Base-by-base conservation (phyloP, 2,113 vertebrate species). In the Symphodus melops region DNA sequence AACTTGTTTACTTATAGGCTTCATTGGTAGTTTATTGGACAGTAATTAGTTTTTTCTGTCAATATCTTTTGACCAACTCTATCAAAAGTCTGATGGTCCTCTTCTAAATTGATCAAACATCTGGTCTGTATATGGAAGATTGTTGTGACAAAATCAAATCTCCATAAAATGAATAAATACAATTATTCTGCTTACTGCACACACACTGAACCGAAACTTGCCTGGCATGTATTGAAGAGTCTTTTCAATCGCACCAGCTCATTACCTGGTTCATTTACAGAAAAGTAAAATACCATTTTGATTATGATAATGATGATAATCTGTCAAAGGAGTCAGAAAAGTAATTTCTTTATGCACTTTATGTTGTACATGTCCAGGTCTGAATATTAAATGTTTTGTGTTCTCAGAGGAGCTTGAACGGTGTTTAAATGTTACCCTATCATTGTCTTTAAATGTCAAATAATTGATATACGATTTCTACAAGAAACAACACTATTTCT, bases 281-380 rank as follows among this genome's bases (percentile, higher is more conserved):
- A 33, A 33, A 33, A 33, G 28, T 33, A 33, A 33, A 33, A 33
- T 5, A 33, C 28, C 28, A 33, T 5, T 33, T 33, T 33, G 4
- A 5, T 3, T 3, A 33, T 33, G 28, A 33, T 33, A 33, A 33
- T 5, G 4, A 39, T 61, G 75, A 60, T 63, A 49, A 36, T 49
- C 42, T 44, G 54, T 36, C 58, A n/a, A 36, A 65, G 61, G 58
- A 68, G 25, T 17, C 2, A 57, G 44, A 23, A 56, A 74, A 75
- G 51, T 20, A 63, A 59, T 9, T 51, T 62, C 77, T 51, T 42
- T 19, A 36, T 80, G 68, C 72, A 76, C 72, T 68, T 53, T 13
- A 54, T n/a, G 6, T 19, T 21, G 21, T 20, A 46, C 41, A 1
- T 8, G 6, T 39, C 20, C 12, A 63, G 25, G 36, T 65, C 5